These are phyloP conservation scores for Conus canariensis DNA, from an alignment of 2,888 invertebrate genomes.

Conservation along the genomic window DNA sequence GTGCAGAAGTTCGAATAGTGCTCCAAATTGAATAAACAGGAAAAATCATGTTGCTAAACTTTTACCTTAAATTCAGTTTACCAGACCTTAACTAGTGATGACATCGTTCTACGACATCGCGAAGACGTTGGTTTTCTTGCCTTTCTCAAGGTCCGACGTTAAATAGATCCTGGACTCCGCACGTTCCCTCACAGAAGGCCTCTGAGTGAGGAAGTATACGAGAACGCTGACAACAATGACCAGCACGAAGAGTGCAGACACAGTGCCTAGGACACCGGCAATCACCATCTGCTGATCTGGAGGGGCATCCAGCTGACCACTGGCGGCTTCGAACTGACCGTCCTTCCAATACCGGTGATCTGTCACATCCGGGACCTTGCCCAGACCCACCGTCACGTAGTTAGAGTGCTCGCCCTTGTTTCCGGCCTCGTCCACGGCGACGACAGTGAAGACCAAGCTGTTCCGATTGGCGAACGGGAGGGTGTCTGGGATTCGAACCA, in stretches of 20 bases:
- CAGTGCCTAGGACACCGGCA: slow-evolving; percentile 39
- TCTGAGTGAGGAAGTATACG: neutral
- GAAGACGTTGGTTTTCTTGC: neutral
- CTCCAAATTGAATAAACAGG: too few relatives aligned
- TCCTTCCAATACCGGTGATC: slow-evolving; percentile 45
- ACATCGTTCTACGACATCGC: neutral
- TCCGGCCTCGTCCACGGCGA: slow-evolving; percentile 57
- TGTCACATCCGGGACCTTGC: slow-evolving; percentile 52
- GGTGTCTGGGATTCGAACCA: slow-evolving; percentile 16
- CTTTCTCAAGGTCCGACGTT: neutral
- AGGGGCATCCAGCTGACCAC: neutral
- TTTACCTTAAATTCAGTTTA: too few relatives aligned
- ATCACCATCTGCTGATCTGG: slow-evolving; percentile 42
- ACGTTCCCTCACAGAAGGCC: neutral
- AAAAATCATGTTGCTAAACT: too few relatives aligned
- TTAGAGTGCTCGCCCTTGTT: slow-evolving; percentile 59
- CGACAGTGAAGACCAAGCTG: slow-evolving; percentile 58
- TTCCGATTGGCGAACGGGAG: slow-evolving; percentile 13
- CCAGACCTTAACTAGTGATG: too few relatives aligned
- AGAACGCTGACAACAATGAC: slow-evolving; percentile 28
- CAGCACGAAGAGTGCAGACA: slow-evolving; percentile 36
- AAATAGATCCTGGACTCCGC: neutral
- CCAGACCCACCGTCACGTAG: slow-evolving; percentile 56
- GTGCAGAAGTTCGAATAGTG: too few relatives aligned
- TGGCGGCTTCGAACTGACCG: neutral